Base-by-base conservation (phyloP, 2,888 invertebrate species). In the Pyrgus malvae region DNA sequence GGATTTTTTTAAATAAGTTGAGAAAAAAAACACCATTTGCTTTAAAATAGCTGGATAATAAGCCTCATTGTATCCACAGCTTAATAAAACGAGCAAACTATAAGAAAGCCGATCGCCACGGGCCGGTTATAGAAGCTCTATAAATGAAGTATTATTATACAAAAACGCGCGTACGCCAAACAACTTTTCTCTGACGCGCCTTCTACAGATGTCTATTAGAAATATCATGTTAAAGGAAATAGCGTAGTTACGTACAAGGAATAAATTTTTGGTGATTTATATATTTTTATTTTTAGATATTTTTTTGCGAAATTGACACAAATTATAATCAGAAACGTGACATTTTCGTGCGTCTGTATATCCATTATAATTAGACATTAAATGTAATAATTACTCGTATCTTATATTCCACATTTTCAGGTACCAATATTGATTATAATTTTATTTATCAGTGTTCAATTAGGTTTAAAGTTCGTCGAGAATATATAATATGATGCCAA, bases 131-230 rank as follows among this genome's bases (percentile, higher is more conserved):
- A 79, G 78, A 68, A 61, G 45, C 53, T 69, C 70, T 68, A 73
- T 78, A 75, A 83, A 79, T 79, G 78, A 83, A 76, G 82, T 81
- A 83, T 81, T 83, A 77, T 83, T 77, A 72, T 63, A 73, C 77
- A 84, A 84, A 86, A 84, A 83, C 71, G 67, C 62, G 63, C 63
- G 73, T 72, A 64, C 69, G 66, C 65, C 60, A 58, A 71, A 69
- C 75, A 60, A 71, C 80, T 80, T 88, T 88, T 83, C 84, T 78
- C 83, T 78, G 66, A 59, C 75, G 72, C 66, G 58, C 88, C 87
- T 74, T 88, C 75, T 84, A 80, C 58, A 78, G 82, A 63, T 65
- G 72, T 74, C 70, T 70, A 72, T 77, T 70, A 72, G 75, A 71
- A 74, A 80, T 82, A 76, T 63, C 54, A 74, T 71, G 53, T 38